phyloP scores from a whole-genome alignment of 92 coral and sea anemone genomes.

The Micromussa lordhowensis region DNA sequence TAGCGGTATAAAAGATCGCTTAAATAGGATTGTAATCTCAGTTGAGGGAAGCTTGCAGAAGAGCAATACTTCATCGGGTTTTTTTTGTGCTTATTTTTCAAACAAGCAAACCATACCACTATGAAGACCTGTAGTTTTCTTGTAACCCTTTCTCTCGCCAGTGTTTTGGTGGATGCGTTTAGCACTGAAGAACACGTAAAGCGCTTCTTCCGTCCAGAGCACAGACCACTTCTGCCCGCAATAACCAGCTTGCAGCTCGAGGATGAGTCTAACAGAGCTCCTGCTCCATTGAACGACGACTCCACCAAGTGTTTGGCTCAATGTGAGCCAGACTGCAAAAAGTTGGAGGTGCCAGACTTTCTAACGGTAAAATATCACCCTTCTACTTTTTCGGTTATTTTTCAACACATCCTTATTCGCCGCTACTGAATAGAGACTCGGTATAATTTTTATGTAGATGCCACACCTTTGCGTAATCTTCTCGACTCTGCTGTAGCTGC shows the following conservation, averaged over 20 bases:
- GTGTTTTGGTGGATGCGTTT: background rate
- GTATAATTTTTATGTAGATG: too few species aligned
- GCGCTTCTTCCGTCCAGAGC: conserved; percentile 21
- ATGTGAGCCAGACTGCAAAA: background rate
- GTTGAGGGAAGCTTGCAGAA: background rate
- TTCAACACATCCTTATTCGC: too few species aligned
- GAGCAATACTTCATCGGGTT: conserved; percentile 1
- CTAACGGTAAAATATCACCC: background rate
- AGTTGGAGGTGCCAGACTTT: conserved; percentile 5
- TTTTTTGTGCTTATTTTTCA: background rate
- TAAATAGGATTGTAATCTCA: background rate
- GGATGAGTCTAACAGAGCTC: background rate
- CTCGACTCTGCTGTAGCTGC: background rate
- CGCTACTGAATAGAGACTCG: too few species aligned
- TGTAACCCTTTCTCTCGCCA: conserved; percentile 21
- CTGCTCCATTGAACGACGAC: background rate
- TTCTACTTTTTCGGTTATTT: background rate
- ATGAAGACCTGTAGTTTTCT: background rate
- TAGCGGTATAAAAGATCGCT: background rate
- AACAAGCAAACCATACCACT: background rate
- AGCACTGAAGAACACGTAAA: conserved; percentile 8
- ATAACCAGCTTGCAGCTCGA: background rate
- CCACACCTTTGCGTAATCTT: background rate
- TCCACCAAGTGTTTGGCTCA: conserved; percentile 4
- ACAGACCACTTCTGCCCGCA: background rate